Percentiles rank a stretch among this genome's conserved stretches.
Evolutionary conservation across 2,888 invertebrate species (phyloP).

Genomic region (Geophilus truncorum): DNA sequence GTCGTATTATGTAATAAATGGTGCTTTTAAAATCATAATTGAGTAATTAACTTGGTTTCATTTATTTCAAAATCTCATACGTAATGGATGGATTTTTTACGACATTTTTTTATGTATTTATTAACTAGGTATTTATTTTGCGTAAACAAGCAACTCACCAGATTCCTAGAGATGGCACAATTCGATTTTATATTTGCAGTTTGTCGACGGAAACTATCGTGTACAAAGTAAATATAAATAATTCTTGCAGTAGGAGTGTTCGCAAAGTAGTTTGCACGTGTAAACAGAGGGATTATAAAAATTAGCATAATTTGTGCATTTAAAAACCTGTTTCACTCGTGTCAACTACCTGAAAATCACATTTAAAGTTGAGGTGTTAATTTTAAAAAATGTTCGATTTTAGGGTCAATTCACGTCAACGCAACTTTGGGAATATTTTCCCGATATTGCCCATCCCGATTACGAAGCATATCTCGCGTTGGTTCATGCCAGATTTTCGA

Average conservation of each 20-base stretch:
- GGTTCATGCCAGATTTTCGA: constrained; percentile 97
- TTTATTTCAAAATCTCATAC: neutral
- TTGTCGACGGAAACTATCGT: constrained; percentile 83
- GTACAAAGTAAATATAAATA: constrained; percentile 75
- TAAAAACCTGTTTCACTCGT: too few species aligned
- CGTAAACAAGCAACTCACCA: constrained; percentile 89
- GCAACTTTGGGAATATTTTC: constrained; percentile 77
- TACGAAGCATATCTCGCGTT: constrained; percentile 93
- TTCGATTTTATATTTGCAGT: constrained; percentile 92
- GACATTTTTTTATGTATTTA: constrained; percentile 37
- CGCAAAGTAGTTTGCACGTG: too few species aligned
- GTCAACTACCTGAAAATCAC: too few species aligned
- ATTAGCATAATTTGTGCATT: too few species aligned
- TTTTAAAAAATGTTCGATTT: too few species aligned
- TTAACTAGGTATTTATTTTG: constrained; percentile 74
- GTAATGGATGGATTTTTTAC: neutral
- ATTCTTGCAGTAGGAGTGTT: too few species aligned
- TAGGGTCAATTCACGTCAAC: constrained; percentile 91
- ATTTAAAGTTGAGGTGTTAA: too few species aligned
- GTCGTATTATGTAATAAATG: neutral
- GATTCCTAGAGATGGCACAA: constrained; percentile 72
- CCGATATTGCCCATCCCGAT: constrained; percentile 55
- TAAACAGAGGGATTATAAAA: too few species aligned
- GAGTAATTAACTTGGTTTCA: neutral
- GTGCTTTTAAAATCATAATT: neutral